Conservation (phyloP, 2,113 vertebrate species). For the Sorex araneus region DNA sequence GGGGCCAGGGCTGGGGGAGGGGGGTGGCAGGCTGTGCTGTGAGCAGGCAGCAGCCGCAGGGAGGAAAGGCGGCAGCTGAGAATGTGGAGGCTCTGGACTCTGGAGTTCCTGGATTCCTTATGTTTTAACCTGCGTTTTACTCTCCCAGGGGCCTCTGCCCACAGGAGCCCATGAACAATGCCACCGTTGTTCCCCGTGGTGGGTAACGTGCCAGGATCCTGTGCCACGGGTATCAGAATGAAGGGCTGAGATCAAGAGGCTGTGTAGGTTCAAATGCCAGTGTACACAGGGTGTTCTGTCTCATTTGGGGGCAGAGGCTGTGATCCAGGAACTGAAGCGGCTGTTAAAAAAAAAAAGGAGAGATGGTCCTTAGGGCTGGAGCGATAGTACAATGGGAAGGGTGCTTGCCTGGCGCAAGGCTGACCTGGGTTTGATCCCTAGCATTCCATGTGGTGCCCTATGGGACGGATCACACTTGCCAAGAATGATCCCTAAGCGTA, state of each 20-base stretch:
- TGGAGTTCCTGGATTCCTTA: neutral
- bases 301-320: neutral
- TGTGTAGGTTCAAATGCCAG: neutral
- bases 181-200: neutral
- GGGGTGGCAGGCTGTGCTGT: no score
- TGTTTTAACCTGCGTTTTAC: neutral
- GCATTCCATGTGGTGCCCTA: no score
- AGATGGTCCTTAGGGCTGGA: no score
- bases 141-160: neutral
- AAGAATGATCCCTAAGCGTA: no score
- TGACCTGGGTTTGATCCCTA: no score
- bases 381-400: no score
- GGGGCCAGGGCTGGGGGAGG: neutral
- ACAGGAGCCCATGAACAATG: constrained; percentile 41
- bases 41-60: neutral
- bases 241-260: constrained; percentile 34
- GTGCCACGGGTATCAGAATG: neutral
- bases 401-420: no score
- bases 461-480: no score
- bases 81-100: neutral
- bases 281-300: constrained; percentile 3
- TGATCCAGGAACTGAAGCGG: neutral
- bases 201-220: constrained; percentile 26
- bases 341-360: neutral
- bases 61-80: neutral